A percentile compares a stretch with the other conserved stretches of the same genome.
phyloP scores from a whole-genome alignment of 2,888 invertebrate species.

The Ernsta delagoae region DNA sequence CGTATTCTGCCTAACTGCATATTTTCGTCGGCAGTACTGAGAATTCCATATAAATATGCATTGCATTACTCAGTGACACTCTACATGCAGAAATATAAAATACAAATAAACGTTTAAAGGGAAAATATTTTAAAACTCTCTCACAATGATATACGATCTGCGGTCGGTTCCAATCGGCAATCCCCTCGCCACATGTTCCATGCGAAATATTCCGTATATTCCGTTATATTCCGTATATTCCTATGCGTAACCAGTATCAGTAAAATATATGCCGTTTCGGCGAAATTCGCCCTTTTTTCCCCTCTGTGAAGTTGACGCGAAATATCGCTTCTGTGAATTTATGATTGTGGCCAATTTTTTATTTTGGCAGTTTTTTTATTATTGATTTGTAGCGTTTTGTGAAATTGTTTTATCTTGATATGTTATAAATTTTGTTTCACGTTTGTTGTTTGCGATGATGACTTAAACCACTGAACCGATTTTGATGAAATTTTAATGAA shows the following conservation, averaged over 20 bases:
- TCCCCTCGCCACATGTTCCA: constrained; percentile 6
- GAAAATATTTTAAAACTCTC: not conserved
- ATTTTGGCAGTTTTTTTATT: too few relatives aligned
- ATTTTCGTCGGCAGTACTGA: too few relatives aligned
- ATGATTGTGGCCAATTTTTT: too few relatives aligned
- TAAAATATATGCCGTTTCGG: constrained; percentile 1
- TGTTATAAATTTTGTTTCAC: too few relatives aligned
- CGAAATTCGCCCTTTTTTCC: not conserved
- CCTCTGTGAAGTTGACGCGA: not conserved
- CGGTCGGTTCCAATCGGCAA: constrained; percentile 7
- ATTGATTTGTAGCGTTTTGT: too few relatives aligned
- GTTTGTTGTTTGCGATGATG: too few relatives aligned
- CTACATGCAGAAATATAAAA: not conserved
- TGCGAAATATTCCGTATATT: not conserved
- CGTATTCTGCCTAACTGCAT: too few relatives aligned
- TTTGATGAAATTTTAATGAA: too few relatives aligned
- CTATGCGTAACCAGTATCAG: constrained; percentile 5
- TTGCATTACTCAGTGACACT: not conserved
- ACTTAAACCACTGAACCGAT: too few relatives aligned
- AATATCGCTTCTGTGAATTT: constrained; percentile 3
- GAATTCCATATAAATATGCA: too few relatives aligned
- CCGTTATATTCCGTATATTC: not conserved
- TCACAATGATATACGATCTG: not conserved
- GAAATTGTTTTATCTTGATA: too few relatives aligned
- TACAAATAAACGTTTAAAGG: not conserved